Evolutionary conservation across 1,140 invertebrate species (phyloP), one percentile per base, ranked within the genome.

Genomic region (Drosophila littoralis): DNA sequence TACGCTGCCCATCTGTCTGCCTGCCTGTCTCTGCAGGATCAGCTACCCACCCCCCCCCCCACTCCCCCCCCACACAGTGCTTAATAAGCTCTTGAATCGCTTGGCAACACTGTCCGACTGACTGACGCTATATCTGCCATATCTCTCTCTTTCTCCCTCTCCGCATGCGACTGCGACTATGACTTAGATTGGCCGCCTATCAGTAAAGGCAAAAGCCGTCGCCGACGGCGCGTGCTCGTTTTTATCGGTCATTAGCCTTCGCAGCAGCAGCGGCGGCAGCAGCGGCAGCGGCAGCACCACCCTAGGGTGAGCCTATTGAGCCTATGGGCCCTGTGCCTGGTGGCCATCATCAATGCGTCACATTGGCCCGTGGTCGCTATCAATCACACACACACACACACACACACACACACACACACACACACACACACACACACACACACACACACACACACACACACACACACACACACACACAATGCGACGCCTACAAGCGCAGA

Each of bases 191-290:
- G 28, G 22, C 46, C 15, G 35, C 35, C 36, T 74, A 60, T 74
- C 51, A 65, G 57, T 32, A 45, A 15, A 46, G 33, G 33, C 59
- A 50, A 48, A 50, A 57, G 46, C 9, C 42, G 35, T 28, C 35
- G 70, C 9, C 60, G 63, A 33, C 60, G 82, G 84, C 80, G 80
- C 77, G 80, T 88, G 80, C 80, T 89, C 51, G 63, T 50, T 75
- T 89, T 88, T 88, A 88, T 88, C 84, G 83, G 83, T 89, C 83
- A 89, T 88, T 88, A 78, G 79, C 84, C 83, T 88, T 50, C 40
- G 43, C 33, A 28, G 36, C 59, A 17, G 33, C 35, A 67, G 35
- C 73, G 28, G 36, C 32, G 64, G 17, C n/a, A 35, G 46, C 33
- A 38, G 32, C 40, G 8, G 8, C 35, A 46, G 8, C 33, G 17